Evolutionary conservation across 2,797 vertebrate species (phyloP).

Genomic region (Notolepis coatsorum): DNA sequence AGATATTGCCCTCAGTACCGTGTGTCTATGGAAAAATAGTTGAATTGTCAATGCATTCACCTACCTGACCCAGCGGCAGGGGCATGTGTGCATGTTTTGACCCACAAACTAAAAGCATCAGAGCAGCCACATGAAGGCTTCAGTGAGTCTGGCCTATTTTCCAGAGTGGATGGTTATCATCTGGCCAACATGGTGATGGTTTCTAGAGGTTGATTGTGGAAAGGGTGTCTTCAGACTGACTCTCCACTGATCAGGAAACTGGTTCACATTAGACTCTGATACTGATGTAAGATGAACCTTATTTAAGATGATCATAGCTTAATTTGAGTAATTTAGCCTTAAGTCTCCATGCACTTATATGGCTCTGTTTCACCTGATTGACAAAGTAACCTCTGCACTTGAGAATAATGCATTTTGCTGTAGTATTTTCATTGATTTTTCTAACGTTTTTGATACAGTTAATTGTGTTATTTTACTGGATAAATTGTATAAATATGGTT

Average conservation of each 20-base stretch:
- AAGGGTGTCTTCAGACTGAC: slow-evolving; percentile 1
- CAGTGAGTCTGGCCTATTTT: slow-evolving; percentile 13
- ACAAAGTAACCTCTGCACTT: too few relatives aligned
- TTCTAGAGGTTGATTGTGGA: slow-evolving; percentile 33
- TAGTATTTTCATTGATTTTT: too few relatives aligned
- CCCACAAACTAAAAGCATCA: slow-evolving; percentile 42
- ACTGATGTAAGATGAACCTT: slow-evolving; percentile 3
- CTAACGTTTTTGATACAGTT: too few relatives aligned
- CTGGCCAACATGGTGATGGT: slow-evolving; percentile 16
- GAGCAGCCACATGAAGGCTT: too few relatives aligned
- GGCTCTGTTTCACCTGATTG: too few relatives aligned
- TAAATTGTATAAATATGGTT: too few relatives aligned
- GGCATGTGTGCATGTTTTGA: slow-evolving; percentile 43
- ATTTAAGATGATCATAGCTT: slow-evolving; percentile 38
- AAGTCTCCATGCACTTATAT: too few relatives aligned
- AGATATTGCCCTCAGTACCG: slow-evolving; percentile 38
- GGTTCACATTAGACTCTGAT: slow-evolving; percentile 12
- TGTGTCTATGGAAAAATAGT: slow-evolving; percentile 16
- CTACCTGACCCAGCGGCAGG: slow-evolving; percentile 26
- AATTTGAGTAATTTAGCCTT: slow-evolving; percentile 16
- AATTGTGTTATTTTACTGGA: too few relatives aligned
- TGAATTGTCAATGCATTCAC: slow-evolving; percentile 22
- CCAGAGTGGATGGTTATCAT: slow-evolving; percentile 8
- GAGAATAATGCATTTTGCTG: too few relatives aligned
- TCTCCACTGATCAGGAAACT: slow-evolving; percentile 28